phyloP scores from a whole-genome alignment of 1,140 invertebrate species.

The Drosophila ogumai region DNA sequence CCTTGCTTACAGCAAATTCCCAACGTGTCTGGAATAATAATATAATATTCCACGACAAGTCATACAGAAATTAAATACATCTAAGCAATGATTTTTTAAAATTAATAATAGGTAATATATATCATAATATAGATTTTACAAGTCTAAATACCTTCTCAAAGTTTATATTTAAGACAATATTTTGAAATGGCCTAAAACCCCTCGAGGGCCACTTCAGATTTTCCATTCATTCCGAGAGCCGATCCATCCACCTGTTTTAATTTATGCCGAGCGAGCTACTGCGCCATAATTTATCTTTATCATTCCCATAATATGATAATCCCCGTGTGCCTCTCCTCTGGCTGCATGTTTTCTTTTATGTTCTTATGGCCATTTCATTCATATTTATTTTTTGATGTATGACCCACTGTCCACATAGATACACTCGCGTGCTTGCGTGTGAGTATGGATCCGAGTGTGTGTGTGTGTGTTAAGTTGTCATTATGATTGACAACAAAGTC shows the following conservation, averaged over 20 bases:
- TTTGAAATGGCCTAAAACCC: neutral
- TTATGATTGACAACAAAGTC: slow-evolving; percentile 55
- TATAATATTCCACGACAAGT: neutral
- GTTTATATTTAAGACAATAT: neutral
- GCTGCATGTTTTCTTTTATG: slow-evolving; percentile 18
- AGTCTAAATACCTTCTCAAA: neutral
- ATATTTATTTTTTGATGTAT: slow-evolving; percentile 48
- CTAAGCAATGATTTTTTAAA: neutral
- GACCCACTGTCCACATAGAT: slow-evolving; percentile 40
- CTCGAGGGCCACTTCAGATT: neutral
- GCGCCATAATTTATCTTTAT: slow-evolving; percentile 49
- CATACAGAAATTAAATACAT: neutral
- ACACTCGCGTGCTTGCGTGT: slow-evolving; percentile 18
- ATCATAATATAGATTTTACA: neutral
- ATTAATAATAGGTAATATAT: neutral
- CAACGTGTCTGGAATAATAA: slow-evolving; percentile 27
- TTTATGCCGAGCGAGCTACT: slow-evolving; percentile 44
- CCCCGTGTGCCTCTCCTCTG: slow-evolving; percentile 15
- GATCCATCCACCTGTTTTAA: slow-evolving; percentile 39
- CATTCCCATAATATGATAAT: slow-evolving; percentile 51
- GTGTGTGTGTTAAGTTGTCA: slow-evolving; percentile 52
- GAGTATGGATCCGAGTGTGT: neutral
- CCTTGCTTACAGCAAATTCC: slow-evolving; percentile 22
- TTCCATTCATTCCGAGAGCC: slow-evolving; percentile 4
- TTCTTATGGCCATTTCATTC: slow-evolving; percentile 20